Evolutionary conservation across 2,888 invertebrate species (phyloP).

Genomic region (Trypoxylon attenuatum): DNA sequence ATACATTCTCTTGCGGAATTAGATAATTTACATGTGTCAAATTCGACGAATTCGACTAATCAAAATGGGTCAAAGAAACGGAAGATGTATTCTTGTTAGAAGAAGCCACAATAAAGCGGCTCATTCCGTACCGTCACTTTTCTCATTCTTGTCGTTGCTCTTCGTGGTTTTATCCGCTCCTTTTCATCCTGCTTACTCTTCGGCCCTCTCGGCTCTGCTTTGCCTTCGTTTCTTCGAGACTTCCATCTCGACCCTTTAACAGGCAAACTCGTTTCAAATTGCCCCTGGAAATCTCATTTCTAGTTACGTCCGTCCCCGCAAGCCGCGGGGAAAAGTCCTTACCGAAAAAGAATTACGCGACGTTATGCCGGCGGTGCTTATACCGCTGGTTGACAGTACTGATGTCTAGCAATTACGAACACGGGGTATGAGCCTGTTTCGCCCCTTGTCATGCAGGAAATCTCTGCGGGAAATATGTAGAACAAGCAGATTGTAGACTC

Average conservation of each 20-base stretch:
- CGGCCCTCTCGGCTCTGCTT: conserved; percentile 14
- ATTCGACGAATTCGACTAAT: not conserved
- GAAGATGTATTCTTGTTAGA: conserved; percentile 27
- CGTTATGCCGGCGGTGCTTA: conserved; percentile 7
- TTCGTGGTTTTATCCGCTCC: not conserved
- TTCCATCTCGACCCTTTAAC: conserved; percentile 42
- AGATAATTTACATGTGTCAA: not conserved
- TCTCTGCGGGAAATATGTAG: no score
- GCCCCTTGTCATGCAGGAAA: no score
- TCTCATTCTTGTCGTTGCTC: not conserved
- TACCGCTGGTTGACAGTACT: conserved; percentile 1
- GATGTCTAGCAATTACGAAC: no score
- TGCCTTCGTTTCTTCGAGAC: conserved; percentile 28
- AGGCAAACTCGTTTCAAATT: conserved; percentile 57
- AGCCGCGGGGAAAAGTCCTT: conserved; percentile 2
- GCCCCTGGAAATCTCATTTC: conserved; percentile 58
- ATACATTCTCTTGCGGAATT: not conserved
- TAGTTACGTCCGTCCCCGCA: not conserved
- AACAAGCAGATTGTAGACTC: no score
- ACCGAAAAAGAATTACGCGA: conserved; percentile 22
- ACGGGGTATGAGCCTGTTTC: no score
- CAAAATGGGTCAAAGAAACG: conserved; percentile 15
- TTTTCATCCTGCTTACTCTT: conserved; percentile 12
- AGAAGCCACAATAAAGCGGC: conserved; percentile 43
- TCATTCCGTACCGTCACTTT: conserved; percentile 22